These are phyloP conservation scores for Acrocyrtus sp. DNA, from an alignment of 2,888 invertebrate species.

Conservation along the genomic window DNA sequence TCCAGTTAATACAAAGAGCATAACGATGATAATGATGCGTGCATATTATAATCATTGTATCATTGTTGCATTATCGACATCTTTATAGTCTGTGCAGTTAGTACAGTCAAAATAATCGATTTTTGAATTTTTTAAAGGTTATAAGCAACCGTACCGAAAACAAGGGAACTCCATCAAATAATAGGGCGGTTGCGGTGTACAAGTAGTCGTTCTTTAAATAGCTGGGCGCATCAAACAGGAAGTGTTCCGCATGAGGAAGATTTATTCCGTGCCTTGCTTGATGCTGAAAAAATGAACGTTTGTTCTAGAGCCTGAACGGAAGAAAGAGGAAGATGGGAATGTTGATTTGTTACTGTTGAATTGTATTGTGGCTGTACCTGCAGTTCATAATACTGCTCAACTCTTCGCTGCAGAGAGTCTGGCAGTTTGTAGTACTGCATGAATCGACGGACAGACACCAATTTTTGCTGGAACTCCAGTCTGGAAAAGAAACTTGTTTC, in stretches of 20 bases:
- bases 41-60: no score
- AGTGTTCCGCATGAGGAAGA: slow-evolving; percentile 33
- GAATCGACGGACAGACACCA: slow-evolving; percentile 41
- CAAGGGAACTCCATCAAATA: slow-evolving; percentile 53
- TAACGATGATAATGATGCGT: no score
- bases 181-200: slow-evolving; percentile 34
- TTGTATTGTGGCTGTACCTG: no score
- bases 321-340: no score
- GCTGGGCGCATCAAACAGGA: slow-evolving; percentile 48
- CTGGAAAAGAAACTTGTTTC: slow-evolving; percentile 9
- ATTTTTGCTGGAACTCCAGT: slow-evolving; percentile 51
- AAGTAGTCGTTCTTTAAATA: slow-evolving; percentile 44
- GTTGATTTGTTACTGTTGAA: no score
- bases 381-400: slow-evolving; percentile 40
- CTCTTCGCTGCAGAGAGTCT: slow-evolving; percentile 35
- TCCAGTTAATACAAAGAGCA: not conserved
- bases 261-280: slow-evolving; percentile 41
- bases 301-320: no score
- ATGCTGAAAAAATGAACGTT: slow-evolving; percentile 34
- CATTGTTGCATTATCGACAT: no score
- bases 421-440: slow-evolving; percentile 44
- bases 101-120: not conserved
- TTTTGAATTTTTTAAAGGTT: not conserved
- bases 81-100: no score
- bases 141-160: slow-evolving; percentile 36